Percentiles rank a stretch among this genome's conserved stretches.
Evolutionary conservation across 2,888 invertebrate species (phyloP).

Genomic region (Drosophila mimica): DNA sequence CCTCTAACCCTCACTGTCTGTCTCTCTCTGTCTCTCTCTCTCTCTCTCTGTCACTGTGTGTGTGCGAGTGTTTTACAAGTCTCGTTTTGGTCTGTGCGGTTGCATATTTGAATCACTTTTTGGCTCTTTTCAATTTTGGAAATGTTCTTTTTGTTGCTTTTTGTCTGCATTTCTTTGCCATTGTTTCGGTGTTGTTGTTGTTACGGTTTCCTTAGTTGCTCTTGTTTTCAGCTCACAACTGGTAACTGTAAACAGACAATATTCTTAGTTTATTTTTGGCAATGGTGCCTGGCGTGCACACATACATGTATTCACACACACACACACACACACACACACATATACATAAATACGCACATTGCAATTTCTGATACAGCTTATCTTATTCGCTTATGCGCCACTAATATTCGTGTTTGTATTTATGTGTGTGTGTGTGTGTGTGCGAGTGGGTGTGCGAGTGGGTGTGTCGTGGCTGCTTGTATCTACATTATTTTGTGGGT

Average conservation of each 20-base stretch:
- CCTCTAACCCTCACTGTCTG: too few relatives aligned
- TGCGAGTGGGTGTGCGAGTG: neutral
- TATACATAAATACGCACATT: conserved; percentile 4
- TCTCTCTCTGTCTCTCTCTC: neutral
- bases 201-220: conserved; percentile 19
- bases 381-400: conserved; percentile 44
- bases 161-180: conserved; percentile 61
- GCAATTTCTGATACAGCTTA: conserved; percentile 48
- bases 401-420: conserved; percentile 2
- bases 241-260: conserved; percentile 50
- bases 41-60: neutral
- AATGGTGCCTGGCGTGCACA: conserved; percentile 7
- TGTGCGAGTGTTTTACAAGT: conserved; percentile 15
- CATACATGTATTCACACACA: neutral
- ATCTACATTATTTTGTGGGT: conserved; percentile 4
- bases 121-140: conserved; percentile 67
- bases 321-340: neutral
- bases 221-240: conserved; percentile 39
- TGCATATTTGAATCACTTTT: conserved; percentile 68
- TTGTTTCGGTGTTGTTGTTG: conserved; percentile 25
- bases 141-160: conserved; percentile 69
- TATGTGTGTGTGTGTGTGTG: conserved; percentile 1
- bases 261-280: conserved; percentile 41
- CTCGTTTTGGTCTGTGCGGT: conserved; percentile 60
- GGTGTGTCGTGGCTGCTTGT: neutral